Evolutionary conservation across 53 echinoderm and acorn worm genomes (phyloP), one percentile per base, ranked within the genome.

Genomic region (Mesocentrotus franciscanus): DNA sequence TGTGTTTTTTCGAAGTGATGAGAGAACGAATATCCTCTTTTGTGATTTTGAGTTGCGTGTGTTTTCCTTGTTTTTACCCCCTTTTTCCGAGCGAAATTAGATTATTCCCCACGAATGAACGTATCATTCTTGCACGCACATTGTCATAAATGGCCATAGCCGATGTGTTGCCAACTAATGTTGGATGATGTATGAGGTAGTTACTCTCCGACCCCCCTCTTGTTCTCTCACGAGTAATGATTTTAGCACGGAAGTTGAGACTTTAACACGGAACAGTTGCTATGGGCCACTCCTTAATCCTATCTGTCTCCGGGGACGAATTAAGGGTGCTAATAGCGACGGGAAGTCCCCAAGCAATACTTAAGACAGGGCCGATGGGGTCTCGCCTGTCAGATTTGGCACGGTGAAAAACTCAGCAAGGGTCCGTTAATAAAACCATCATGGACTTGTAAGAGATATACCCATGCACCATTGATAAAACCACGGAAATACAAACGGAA

Each of bases 331-430:
- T 81, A 81, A 42, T 42, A 81, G 81, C 81, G 36, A 81, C 81
- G 81, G 81, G 81, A 81, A 81, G 81, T 81, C 81, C 81, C 81
- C 42, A 81, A 81, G 81, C 16, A 36, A 81, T 81, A 81, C 81
- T 42, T 81, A 81, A 81, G 36, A 33, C 81, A 81, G 11, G 36
- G 81, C 18, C 18, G 17, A 81, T 2, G 20, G 18, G 42, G 81
- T 33, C 42, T 39, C 42, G 36, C 17, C 81, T 36, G 81, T 81
- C 81, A 81, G 81, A 5, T 42, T 81, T 81, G 22, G 36, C 33
- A 81, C 42, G 9, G 34, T 81, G 4, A 81, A 39, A 81, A 81
- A 22, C 42, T 36, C 81, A 36, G 81, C 81, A 81, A 36, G 81
- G 36, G 20, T 81, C 81, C 81, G 20, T 42, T 36, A 81, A 81